A percentile compares a stretch with the other conserved stretches of the same genome.
phyloP scores from a whole-genome alignment of 2,888 invertebrate species.

The Apodemia duryi region DNA sequence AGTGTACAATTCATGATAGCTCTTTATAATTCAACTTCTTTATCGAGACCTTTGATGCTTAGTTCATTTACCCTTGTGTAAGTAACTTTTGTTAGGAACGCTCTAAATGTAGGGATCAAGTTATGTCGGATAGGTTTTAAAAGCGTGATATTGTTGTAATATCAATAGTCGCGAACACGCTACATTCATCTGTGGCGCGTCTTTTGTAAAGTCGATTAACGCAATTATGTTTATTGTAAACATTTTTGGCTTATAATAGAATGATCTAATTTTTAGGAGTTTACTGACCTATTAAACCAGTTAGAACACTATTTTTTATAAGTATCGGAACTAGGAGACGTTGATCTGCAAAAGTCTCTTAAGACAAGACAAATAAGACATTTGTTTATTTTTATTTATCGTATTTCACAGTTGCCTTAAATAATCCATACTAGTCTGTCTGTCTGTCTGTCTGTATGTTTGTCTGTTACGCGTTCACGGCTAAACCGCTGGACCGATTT shows the following conservation, averaged over 20 bases:
- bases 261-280: conserved; percentile 20
- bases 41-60: conserved; percentile 54
- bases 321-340: not conserved
- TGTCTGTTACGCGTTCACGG: no score
- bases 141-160: conserved; percentile 73
- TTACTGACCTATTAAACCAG: conserved; percentile 20
- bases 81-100: conserved; percentile 35
- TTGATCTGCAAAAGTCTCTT: no score
- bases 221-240: conserved; percentile 60
- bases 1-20: conserved; percentile 77
- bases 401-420: no score
- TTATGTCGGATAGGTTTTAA: conserved; percentile 64
- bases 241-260: conserved; percentile 38
- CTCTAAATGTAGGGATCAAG: conserved; percentile 41
- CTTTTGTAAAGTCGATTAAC: conserved; percentile 68
- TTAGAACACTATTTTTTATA: not conserved
- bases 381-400: no score
- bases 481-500: no score
- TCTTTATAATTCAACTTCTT: conserved; percentile 68
- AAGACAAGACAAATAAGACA: no score
- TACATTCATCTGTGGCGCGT: conserved; percentile 57
- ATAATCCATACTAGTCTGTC: no score
- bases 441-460: no score
- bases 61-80: conserved; percentile 40
- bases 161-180: conserved; percentile 69